Conservation (phyloP, 2,888 invertebrate genomes). For the Eustalomyia histrio region DNA sequence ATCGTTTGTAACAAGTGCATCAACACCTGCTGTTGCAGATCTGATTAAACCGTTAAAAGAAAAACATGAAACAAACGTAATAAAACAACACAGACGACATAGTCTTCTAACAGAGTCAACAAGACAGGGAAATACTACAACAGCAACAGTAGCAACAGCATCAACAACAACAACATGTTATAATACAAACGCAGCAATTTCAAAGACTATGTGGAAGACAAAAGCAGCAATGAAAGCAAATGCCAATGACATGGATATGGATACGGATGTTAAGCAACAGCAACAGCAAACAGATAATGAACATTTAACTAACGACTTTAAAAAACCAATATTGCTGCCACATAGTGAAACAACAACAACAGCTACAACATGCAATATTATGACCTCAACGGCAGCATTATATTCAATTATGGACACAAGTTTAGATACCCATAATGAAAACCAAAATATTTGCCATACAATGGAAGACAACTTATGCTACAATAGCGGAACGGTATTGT, state of each 20-base stretch:
- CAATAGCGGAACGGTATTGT: slow-evolving; percentile 13
- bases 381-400: background rate
- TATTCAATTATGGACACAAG: slow-evolving; percentile 30
- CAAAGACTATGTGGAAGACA: slow-evolving; percentile 52
- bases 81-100: slow-evolving; percentile 11
- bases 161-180: background rate
- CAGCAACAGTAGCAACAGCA: slow-evolving; percentile 4
- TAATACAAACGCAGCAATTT: background rate
- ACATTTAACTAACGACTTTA: background rate
- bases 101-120: slow-evolving; percentile 12
- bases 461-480: slow-evolving; percentile 4
- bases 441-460: slow-evolving; percentile 24
- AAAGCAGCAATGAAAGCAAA: slow-evolving; percentile 63
- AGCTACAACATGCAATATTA: slow-evolving; percentile 19
- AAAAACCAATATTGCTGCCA: slow-evolving; percentile 17
- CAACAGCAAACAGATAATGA: slow-evolving; percentile 29
- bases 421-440: slow-evolving; percentile 41
- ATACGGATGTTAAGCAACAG: slow-evolving; percentile 35
- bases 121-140: slow-evolving; percentile 23
- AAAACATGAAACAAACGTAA: background rate
- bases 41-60: slow-evolving; percentile 26
- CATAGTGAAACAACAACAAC: slow-evolving; percentile 17
- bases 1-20: slow-evolving; percentile 32
- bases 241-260: slow-evolving; percentile 48
- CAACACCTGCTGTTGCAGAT: slow-evolving; percentile 44